These are phyloP conservation scores for Himalopsyche kuldschensis DNA, from an alignment of 2,888 invertebrate species.

Conservation along the genomic window DNA sequence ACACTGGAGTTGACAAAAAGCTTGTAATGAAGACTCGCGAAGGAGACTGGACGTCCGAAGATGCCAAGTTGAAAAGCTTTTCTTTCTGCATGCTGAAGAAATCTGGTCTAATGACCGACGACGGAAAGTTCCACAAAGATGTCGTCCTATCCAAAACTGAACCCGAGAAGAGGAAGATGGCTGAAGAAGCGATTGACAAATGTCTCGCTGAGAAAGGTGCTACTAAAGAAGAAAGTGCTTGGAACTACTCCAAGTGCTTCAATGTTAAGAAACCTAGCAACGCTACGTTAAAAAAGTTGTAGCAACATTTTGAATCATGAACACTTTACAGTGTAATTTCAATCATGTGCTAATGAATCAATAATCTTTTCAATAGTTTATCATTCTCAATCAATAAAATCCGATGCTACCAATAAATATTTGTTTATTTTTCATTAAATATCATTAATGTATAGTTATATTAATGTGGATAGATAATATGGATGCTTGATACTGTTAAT, in stretches of 20 bases:
- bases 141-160: slow-evolving; percentile 55
- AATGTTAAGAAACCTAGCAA: slow-evolving; percentile 57
- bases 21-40: slow-evolving; percentile 53
- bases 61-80: slow-evolving; percentile 52
- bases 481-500: too few species aligned
- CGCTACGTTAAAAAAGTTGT: too few species aligned
- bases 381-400: neutral
- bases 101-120: slow-evolving; percentile 57
- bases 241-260: slow-evolving; percentile 59
- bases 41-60: slow-evolving; percentile 54
- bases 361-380: too few species aligned
- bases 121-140: slow-evolving; percentile 58
- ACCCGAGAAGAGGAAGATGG: slow-evolving; percentile 53
- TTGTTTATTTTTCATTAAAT: too few species aligned
- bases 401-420: neutral
- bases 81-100: slow-evolving; percentile 56
- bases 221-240: slow-evolving; percentile 55
- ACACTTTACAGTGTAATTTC: too few species aligned
- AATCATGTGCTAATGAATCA: neutral
- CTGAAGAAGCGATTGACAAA: slow-evolving; percentile 54
- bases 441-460: too few species aligned
- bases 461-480: too few species aligned
- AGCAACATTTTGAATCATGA: too few species aligned
- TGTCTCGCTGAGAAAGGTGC: slow-evolving; percentile 55
- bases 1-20: slow-evolving; percentile 52